Evolutionary conservation across 2,888 invertebrate genomes (phyloP).

Genomic region (Drosophila fulvimacula): DNA sequence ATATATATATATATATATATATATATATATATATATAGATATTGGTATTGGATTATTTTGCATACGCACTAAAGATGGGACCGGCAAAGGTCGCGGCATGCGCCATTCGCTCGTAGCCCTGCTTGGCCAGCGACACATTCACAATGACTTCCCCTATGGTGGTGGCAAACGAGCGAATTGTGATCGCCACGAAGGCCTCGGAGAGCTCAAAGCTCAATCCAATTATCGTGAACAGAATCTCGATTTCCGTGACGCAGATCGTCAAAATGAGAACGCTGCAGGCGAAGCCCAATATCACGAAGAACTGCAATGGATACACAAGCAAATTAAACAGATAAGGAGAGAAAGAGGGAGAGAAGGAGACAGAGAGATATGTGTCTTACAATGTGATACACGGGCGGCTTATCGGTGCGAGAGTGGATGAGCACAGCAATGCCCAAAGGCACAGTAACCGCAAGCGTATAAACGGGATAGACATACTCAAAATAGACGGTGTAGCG

Average conservation of each 20-base stretch:
- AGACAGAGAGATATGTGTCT: neutral
- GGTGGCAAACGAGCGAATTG: constrained; percentile 32
- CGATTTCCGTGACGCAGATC: constrained; percentile 43
- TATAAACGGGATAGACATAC: constrained; percentile 12
- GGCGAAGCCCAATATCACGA: constrained; percentile 17
- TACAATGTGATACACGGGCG: constrained; percentile 45
- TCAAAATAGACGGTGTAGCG: constrained; percentile 6
- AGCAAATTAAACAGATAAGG: neutral
- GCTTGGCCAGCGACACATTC: constrained; percentile 41
- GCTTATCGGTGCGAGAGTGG: constrained; percentile 46
- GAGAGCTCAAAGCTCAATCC: constrained; percentile 36
- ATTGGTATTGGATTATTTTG: neutral
- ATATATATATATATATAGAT: neutral
- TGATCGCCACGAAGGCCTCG: constrained; percentile 41
- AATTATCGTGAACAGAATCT: constrained; percentile 43
- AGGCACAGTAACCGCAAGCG: constrained; percentile 43
- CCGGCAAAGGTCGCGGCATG: constrained; percentile 47
- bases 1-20: neutral
- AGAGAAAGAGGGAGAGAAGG: neutral
- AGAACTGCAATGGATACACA: constrained; percentile 19
- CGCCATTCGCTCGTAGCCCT: constrained; percentile 60
- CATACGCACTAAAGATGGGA: constrained; percentile 42
- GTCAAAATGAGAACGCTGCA: neutral
- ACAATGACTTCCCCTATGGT: constrained; percentile 44
- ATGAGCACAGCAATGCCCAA: constrained; percentile 39